Percentiles rank a stretch among this genome's conserved stretches.
These are phyloP conservation scores for Falco cherrug DNA, from an alignment of 2,797 vertebrate species.

Conservation along the genomic window DNA sequence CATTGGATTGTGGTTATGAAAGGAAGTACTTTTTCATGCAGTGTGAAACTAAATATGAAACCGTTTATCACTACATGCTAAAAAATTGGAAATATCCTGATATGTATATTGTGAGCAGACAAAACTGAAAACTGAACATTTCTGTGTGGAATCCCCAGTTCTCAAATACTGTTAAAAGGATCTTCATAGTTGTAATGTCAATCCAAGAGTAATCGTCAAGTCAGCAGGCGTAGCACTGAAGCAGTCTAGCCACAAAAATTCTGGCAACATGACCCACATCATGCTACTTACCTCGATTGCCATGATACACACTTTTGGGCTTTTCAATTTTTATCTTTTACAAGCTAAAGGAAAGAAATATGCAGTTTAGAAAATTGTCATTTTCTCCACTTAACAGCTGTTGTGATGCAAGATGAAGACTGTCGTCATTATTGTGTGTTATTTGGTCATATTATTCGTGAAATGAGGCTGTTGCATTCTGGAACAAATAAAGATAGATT, in stretches of 20 bases:
- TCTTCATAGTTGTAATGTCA: not conserved
- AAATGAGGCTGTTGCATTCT: constrained; percentile 12
- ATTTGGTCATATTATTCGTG: constrained; percentile 18
- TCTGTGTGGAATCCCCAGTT: not conserved
- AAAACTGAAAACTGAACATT: not conserved
- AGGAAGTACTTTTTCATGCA: not conserved
- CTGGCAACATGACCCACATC: not conserved
- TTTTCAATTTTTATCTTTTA: not conserved
- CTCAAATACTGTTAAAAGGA: not conserved
- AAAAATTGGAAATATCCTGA: not conserved
- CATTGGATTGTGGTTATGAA: not conserved
- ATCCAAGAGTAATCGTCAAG: not conserved
- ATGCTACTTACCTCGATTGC: not conserved
- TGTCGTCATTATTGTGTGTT: not conserved
- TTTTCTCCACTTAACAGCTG: not conserved
- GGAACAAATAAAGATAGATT: constrained; percentile 54
- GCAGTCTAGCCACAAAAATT: not conserved
- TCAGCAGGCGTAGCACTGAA: not conserved
- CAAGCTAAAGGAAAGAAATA: not conserved
- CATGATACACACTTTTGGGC: not conserved
- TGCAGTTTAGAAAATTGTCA: not conserved
- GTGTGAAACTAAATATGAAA: not conserved
- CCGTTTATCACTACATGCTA: not conserved
- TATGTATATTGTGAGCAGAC: not conserved
- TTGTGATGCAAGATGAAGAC: not conserved